A percentile compares a stretch with the other conserved stretches of the same genome.
Conservation (phyloP, 2,797 vertebrate genomes). For the Glyptemys insculpta region DNA sequence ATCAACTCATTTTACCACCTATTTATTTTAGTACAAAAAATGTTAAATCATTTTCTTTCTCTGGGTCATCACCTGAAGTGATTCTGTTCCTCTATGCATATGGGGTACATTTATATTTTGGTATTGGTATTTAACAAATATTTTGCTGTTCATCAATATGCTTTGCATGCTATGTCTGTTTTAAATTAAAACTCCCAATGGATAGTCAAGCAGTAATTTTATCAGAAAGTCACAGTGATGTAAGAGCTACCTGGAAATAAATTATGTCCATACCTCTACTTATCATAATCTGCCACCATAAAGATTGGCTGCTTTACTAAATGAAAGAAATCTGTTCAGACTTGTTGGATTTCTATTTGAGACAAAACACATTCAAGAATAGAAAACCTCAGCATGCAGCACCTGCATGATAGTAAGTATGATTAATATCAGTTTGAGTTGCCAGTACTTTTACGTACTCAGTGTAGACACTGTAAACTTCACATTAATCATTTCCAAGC, state of each 20-base stretch:
- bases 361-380: not conserved
- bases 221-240: not conserved
- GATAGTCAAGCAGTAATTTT: not conserved
- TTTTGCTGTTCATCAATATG: not conserved
- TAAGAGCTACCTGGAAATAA: not conserved
- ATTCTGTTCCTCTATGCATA: not conserved
- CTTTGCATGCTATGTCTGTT: not conserved
- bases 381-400: not conserved
- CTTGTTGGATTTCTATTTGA: not conserved
- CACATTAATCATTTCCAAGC: conserved; percentile 75
- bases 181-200: conserved; percentile 8
- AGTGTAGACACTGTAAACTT: conserved; percentile 57
- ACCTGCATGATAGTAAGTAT: not conserved
- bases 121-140: conserved; percentile 13
- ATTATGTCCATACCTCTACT: not conserved
- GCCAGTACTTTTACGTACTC: conserved; percentile 63
- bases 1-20: not conserved
- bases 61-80: not conserved
- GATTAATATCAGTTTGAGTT: conserved; percentile 67
- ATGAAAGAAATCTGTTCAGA: not conserved
- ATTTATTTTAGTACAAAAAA: not conserved
- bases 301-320: not conserved
- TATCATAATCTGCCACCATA: not conserved
- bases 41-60: not conserved
- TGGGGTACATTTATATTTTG: not conserved